Base-by-base conservation (phyloP, 2,797 vertebrate species). In the Crocodylus rhombifer region DNA sequence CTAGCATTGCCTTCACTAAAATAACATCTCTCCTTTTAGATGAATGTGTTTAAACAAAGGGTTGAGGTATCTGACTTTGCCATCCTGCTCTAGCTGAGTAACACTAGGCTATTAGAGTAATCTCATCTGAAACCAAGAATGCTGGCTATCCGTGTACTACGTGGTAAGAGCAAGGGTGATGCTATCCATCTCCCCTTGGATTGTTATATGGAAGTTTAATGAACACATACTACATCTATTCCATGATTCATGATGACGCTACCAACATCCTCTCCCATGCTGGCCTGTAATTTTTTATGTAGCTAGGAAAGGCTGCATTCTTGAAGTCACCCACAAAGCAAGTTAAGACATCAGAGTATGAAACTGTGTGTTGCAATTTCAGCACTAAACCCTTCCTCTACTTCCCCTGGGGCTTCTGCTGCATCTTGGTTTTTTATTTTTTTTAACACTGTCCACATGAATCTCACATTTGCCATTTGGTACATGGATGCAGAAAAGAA, bases 61-160 rank as follows among this genome's bases (percentile, higher is more conserved):
- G 42, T 51, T 51, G 42, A 63, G 0, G 0, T 57, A n/a, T 60
- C 3, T 63, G 91, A 75, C 18, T 80, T 9, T n/a, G 6, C 16
- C 75, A 4, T 17, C 4, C 7, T 56, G 90, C 78, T 36, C 9
- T 7, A 13, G 55, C 4, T 18, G 11, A 13, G 1, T 3, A 33
- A 17, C 6, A 8, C 13, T 30, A 51, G 42, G 42, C 42, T 51
- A 10, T 51, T 51, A 10, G 42, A 51, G 42, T 51, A 51, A 51
- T 51, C 42, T 51, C 42, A 51, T 51, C 28, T 33, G 80, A 6
- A 92, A 14, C 21, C 6, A 77, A 55, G 30, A 82, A 69, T 82
- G 18, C 1, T 51, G 13, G 6, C 63, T 14, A 51, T 23, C 15
- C 14, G 30, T 5, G 4, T 64, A 25, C 4, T 2, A 78, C 2